A percentile compares a stretch with the other conserved stretches of the same genome.
Conservation (phyloP, 2,113 vertebrate species). For the Mugil cephalus region DNA sequence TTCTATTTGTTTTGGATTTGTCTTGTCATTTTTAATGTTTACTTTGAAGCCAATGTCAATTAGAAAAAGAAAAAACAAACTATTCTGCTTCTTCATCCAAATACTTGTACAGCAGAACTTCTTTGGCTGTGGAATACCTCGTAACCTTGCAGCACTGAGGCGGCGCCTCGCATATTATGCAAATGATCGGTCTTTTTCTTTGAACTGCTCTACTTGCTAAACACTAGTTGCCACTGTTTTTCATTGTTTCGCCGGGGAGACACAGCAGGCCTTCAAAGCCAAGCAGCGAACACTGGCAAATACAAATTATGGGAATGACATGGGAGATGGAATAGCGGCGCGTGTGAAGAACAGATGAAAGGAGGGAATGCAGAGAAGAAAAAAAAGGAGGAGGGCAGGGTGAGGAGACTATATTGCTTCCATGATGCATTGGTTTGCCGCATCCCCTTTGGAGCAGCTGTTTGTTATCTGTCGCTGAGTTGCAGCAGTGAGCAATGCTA, state of each 20-base stretch:
- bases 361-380: slow-evolving; percentile 37
- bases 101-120: slow-evolving; percentile 2
- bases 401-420: slow-evolving; percentile 61
- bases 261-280: slow-evolving; percentile 46
- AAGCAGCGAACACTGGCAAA: slow-evolving; percentile 54
- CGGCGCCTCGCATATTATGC: slow-evolving; percentile 34
- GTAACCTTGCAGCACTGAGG: slow-evolving; percentile 43
- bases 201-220: slow-evolving; percentile 43
- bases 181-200: slow-evolving; percentile 59
- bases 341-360: slow-evolving; percentile 59
- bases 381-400: slow-evolving; percentile 24
- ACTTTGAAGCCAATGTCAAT: not conserved
- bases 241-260: slow-evolving; percentile 51
- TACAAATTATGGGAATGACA: slow-evolving; percentile 67
- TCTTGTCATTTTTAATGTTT: not conserved
- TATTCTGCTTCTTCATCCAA: slow-evolving; percentile 1
- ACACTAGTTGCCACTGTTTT: slow-evolving; percentile 51
- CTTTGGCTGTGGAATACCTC: slow-evolving; percentile 11
- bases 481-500: slow-evolving; percentile 43
- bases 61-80: slow-evolving; percentile 13
- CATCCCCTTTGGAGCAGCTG: slow-evolving; percentile 61
- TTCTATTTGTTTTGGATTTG: not conserved
- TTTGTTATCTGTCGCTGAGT: slow-evolving; percentile 77
- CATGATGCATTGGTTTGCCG: slow-evolving; percentile 68
- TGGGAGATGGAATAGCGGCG: slow-evolving; percentile 40